Conservation (phyloP, 1,140 invertebrate genomes). For the Gryllus bimaculatus region DNA sequence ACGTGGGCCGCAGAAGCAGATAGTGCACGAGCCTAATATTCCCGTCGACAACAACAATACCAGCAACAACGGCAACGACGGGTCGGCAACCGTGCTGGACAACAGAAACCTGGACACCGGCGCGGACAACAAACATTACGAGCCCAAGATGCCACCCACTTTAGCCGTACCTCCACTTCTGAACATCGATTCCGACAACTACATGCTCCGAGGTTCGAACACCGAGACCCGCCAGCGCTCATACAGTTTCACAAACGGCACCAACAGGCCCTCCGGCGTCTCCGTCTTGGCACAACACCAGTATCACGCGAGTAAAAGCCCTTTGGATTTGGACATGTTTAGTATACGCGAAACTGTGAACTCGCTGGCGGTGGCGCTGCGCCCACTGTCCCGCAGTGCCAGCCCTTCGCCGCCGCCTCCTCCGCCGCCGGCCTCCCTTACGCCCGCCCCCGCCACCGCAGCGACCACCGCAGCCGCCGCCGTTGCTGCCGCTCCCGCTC, state of each 20-base stretch:
- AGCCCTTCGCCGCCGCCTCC: conserved; percentile 13
- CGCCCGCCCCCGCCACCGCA: conserved; percentile 19
- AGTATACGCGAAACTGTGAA: conserved; percentile 30
- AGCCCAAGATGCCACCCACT: conserved; percentile 29
- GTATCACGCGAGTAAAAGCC: conserved; percentile 20
- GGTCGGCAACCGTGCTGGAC: conserved; percentile 15
- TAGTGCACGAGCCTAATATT: conserved; percentile 26
- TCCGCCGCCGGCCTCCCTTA: conserved; percentile 10
- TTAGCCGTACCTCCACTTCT: conserved; percentile 34
- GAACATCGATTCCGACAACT: conserved; percentile 50
- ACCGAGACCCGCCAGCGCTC: conserved; percentile 24
- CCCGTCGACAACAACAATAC: conserved; percentile 15
- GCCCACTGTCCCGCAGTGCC: conserved; percentile 12
- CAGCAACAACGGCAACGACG: conserved; percentile 17
- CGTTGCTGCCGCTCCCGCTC: conserved; percentile 12
- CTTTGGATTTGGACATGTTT: conserved; percentile 32
- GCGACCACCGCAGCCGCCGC: conserved; percentile 19
- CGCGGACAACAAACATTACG: conserved; percentile 21
- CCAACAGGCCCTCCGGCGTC: conserved; percentile 10
- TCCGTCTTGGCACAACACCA: conserved; percentile 18
- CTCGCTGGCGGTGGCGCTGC: conserved; percentile 24
- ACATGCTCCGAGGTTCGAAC: conserved; percentile 41
- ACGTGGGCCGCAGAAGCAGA: conserved; percentile 25
- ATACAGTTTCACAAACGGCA: conserved; percentile 25
- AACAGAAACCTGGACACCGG: conserved; percentile 22